These are phyloP conservation scores for Hipposideros larvatus DNA, from an alignment of 2,797 vertebrate species.

Conservation along the genomic window DNA sequence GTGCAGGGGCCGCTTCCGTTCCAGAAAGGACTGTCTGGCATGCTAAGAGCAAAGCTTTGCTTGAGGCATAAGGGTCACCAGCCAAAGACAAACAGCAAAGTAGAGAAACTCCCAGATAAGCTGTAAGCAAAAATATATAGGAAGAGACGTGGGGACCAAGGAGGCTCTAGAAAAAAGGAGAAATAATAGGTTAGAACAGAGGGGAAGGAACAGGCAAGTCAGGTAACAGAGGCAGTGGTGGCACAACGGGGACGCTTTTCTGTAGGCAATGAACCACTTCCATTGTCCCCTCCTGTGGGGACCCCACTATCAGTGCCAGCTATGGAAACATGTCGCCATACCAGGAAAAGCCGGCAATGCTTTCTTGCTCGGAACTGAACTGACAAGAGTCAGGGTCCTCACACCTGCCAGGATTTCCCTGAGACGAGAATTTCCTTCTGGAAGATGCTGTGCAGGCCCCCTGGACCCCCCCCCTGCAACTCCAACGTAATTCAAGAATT, in stretches of 20 bases:
- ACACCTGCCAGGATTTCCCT: background rate
- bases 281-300: accelerated
- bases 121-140: background rate
- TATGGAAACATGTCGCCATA: background rate
- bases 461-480: background rate
- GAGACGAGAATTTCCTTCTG: background rate
- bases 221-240: background rate
- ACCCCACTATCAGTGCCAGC: background rate
- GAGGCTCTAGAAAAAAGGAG: background rate
- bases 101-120: background rate
- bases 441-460: background rate
- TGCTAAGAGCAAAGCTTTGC: background rate
- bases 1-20: background rate
- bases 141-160: background rate
- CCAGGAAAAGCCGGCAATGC: background rate
- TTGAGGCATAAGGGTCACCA: background rate
- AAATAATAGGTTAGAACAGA: background rate
- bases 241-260: background rate
- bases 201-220: background rate
- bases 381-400: background rate
- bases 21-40: no score
- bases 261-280: background rate
- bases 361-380: background rate
- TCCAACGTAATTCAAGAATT: background rate
- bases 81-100: background rate